Percentiles rank a stretch among this genome's conserved stretches.
phyloP scores from a whole-genome alignment of 2,113 vertebrate genomes.

The Numida meleagris region DNA sequence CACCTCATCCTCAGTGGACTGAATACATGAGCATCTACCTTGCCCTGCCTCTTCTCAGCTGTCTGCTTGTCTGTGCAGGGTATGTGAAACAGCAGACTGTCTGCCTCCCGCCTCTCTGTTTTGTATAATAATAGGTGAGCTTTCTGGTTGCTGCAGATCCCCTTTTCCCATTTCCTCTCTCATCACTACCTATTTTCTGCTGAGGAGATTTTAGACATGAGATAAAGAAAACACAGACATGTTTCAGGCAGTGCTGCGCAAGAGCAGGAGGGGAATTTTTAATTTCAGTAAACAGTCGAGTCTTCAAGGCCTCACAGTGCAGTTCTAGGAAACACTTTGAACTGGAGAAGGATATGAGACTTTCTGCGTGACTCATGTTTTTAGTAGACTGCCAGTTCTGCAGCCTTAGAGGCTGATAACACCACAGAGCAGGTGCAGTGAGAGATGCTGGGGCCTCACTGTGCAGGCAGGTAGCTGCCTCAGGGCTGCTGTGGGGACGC shows the following conservation, averaged over 20 bases:
- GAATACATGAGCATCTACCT: neutral
- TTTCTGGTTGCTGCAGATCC: neutral
- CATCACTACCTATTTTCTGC: neutral
- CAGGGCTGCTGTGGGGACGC: neutral
- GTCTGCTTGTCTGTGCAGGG: neutral
- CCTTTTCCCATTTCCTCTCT: neutral
- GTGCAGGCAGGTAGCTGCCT: neutral
- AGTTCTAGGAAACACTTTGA: constrained; percentile 54
- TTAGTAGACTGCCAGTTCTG: constrained; percentile 29
- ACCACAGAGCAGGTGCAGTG: constrained; percentile 15
- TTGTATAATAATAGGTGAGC: neutral
- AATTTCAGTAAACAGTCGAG: constrained; percentile 5
- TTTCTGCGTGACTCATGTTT: constrained; percentile 20
- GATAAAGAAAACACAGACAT: neutral
- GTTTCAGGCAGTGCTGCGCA: neutral
- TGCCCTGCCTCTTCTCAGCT: neutral
- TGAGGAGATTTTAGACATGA: neutral
- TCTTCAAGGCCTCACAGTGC: neutral
- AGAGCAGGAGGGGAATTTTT: neutral
- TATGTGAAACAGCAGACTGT: neutral
- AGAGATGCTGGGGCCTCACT: neutral
- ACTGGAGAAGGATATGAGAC: constrained; percentile 3
- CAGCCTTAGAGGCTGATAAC: constrained; percentile 36
- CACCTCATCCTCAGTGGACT: neutral
- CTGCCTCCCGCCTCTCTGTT: neutral